Conservation (phyloP, 2,888 invertebrate species). For the Drosophila barbarae region DNA sequence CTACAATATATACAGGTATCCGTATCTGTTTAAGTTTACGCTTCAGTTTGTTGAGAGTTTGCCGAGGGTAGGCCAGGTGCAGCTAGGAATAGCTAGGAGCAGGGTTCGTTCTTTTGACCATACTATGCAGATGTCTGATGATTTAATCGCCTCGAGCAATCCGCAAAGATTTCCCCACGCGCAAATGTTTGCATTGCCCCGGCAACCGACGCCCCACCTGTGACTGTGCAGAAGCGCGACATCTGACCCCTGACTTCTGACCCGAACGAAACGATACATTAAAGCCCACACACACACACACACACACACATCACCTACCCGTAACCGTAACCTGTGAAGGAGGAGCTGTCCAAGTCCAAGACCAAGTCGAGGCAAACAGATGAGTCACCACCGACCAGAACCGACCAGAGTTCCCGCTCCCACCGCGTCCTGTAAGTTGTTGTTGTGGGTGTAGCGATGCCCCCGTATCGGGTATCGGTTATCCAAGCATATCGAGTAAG, state of each 20-base stretch:
- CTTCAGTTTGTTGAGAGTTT: background rate
- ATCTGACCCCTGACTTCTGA: background rate
- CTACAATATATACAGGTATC: background rate
- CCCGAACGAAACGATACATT: slow-evolving; percentile 15
- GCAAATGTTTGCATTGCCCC: slow-evolving; percentile 60
- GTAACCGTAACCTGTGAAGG: background rate
- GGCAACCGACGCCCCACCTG: slow-evolving; percentile 4
- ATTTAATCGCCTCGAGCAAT: slow-evolving; percentile 64
- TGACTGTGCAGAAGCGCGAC: background rate
- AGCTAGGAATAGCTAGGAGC: slow-evolving; percentile 8
- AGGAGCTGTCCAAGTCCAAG: background rate
- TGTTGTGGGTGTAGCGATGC: background rate
- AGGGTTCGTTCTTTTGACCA: slow-evolving; percentile 76
- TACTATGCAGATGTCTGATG: slow-evolving; percentile 79
- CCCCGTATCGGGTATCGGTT: slow-evolving; percentile 2
- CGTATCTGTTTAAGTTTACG: background rate
- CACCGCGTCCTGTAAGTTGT: slow-evolving; percentile 42
- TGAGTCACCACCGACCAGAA: slow-evolving; percentile 23
- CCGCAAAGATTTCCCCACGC: slow-evolving; percentile 48
- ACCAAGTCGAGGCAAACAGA: slow-evolving; percentile 17
- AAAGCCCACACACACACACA: background rate
- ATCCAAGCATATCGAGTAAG: slow-evolving; percentile 26
- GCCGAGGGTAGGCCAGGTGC: background rate
- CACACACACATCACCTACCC: background rate
- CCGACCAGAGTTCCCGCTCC: slow-evolving; percentile 15